Evolutionary conservation across 2,113 vertebrate species (phyloP).

Genomic region (Entomyzon cyanotis): DNA sequence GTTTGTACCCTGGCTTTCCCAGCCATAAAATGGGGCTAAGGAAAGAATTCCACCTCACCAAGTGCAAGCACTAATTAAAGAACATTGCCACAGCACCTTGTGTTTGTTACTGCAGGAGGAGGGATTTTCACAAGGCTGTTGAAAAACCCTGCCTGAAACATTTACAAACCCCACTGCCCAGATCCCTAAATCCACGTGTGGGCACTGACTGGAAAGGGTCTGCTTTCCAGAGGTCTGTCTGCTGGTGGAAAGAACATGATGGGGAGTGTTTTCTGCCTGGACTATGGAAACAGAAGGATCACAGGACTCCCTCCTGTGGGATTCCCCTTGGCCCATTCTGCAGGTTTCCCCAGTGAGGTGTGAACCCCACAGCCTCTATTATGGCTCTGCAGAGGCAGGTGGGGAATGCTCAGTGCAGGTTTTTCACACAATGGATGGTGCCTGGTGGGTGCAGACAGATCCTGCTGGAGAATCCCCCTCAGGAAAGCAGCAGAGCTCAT

Average conservation of each 20-base stretch:
- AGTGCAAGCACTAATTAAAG: not conserved
- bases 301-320: not conserved
- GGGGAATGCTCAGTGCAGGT: not conserved
- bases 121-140: not conserved
- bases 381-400: not conserved
- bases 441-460: not conserved
- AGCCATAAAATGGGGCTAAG: not conserved
- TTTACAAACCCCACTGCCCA: not conserved
- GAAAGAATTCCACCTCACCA: not conserved
- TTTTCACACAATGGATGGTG: not conserved
- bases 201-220: not conserved
- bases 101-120: not conserved
- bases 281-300: not conserved
- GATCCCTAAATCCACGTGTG: not conserved
- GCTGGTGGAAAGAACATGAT: not conserved
- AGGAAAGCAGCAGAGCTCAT: not conserved
- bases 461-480: not conserved
- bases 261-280: not conserved
- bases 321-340: not conserved
- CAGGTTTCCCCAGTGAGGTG: not conserved
- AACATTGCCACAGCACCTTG: not conserved
- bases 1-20: not conserved
- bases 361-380: accelerated
- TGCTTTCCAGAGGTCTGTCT: not conserved
- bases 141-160: not conserved